Base-by-base conservation (phyloP, 2,888 invertebrate species). In the Plagiodera versicolora region DNA sequence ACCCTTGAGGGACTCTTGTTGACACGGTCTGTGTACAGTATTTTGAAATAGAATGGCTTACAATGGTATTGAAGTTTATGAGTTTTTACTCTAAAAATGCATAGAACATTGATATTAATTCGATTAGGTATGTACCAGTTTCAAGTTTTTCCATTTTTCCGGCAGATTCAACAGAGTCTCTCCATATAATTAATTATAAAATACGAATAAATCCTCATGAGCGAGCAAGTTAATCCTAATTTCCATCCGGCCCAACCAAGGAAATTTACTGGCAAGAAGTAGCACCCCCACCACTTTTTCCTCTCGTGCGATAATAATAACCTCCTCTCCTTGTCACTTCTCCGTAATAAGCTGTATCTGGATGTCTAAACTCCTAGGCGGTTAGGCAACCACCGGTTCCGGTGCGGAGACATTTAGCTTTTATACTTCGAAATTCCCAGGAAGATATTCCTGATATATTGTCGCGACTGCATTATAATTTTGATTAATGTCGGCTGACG, bases 381-480 rank as follows among this genome's bases (percentile, higher is more conserved):
- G 64, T 49, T 46, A 56, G 62, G 57, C 64, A 59, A 52, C 58
- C 63, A 60, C 53, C 24, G 64, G 63, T 64, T 67, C 67, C 67
- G 67, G 65, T 64, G 60, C 61, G 55, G 46, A 61, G 63, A 60
- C 67, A 63, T 64, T 67, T 63, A 61, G 67, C 67, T 67, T 67
- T 67, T 67, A 67, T 67, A 66, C 67, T 66, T 67, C 60, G 67
- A 67, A 64, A 67, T 67, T 66, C 61, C 60, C 67, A 67, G 67
- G 67, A 67, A 70, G 71, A 67, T 64, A 66, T 65, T 68, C 67
- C 70, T 70, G 70, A 71, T 71, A 71, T 71, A 72, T 68, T 69
- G 69, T 67, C 68, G 70, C 67, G 66, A 65, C 60, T 70, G 70
- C 70, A 71, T 73, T 71, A 72, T 70, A 70, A 72, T 70, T 67